Conservation (phyloP, 1,140 invertebrate species). For the Heliconius nattereri region DNA sequence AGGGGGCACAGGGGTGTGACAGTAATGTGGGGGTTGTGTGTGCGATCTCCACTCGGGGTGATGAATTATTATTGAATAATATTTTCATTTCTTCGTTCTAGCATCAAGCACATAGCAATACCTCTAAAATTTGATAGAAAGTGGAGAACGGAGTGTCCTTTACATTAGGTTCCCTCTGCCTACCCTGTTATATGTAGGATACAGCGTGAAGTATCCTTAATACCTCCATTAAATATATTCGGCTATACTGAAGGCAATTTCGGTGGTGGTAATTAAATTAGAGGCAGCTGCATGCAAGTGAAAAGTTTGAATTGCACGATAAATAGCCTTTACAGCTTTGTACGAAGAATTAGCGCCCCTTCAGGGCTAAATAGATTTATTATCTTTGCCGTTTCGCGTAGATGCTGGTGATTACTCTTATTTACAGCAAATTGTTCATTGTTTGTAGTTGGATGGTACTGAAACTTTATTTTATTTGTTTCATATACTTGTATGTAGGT, state of each 20-base stretch:
- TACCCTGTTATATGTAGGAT: too few relatives aligned
- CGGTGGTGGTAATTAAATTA: constrained; percentile 53
- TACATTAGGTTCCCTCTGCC: too few relatives aligned
- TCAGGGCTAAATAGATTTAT: constrained; percentile 62
- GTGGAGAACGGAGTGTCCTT: too few relatives aligned
- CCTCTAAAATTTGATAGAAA: too few relatives aligned
- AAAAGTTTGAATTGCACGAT: constrained; percentile 57
- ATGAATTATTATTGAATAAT: too few relatives aligned
- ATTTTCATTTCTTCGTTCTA: too few relatives aligned
- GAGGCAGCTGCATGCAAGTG: constrained; percentile 52
- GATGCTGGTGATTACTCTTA: constrained; percentile 60
- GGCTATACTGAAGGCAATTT: constrained; percentile 18
- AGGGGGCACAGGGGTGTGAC: too few relatives aligned
- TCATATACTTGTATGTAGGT: not conserved
- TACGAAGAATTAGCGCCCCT: constrained; percentile 50
- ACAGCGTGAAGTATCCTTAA: too few relatives aligned
- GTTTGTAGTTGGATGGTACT: constrained; percentile 53
- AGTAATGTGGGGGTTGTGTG: too few relatives aligned
- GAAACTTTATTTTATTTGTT: constrained; percentile 47
- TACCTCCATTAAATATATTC: not conserved
- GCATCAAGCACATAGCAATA: too few relatives aligned
- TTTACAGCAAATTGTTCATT: constrained; percentile 57
- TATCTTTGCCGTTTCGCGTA: constrained; percentile 56
- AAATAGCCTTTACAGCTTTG: constrained; percentile 49
- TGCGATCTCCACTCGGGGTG: too few relatives aligned